Conservation (phyloP, 2,888 invertebrate species). For the Amorpha juglandis region DNA sequence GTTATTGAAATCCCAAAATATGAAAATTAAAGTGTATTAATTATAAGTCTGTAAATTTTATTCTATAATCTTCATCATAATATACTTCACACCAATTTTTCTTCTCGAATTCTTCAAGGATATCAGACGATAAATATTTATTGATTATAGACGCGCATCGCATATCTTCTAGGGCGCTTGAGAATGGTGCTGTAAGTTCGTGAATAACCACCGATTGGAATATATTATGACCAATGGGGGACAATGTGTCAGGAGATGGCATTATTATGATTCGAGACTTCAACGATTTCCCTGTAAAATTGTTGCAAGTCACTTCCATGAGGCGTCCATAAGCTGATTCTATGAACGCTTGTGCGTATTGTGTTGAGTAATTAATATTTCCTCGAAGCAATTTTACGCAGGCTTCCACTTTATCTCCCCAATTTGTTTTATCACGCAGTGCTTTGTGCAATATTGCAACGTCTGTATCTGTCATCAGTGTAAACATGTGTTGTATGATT, state of each 20-base stretch:
- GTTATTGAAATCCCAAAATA: neutral
- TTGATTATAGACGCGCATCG: slow-evolving; percentile 53
- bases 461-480: slow-evolving; percentile 42
- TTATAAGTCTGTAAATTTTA: neutral
- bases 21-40: neutral
- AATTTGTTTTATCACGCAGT: slow-evolving; percentile 35
- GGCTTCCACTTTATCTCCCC: slow-evolving; percentile 50
- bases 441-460: slow-evolving; percentile 36
- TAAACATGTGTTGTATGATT: slow-evolving; percentile 48
- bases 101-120: slow-evolving; percentile 41
- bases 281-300: slow-evolving; percentile 34
- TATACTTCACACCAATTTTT: slow-evolving; percentile 44
- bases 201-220: slow-evolving; percentile 42
- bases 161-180: slow-evolving; percentile 42
- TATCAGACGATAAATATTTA: slow-evolving; percentile 44
- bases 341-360: slow-evolving; percentile 50
- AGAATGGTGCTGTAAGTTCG: slow-evolving; percentile 44
- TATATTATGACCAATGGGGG: slow-evolving; percentile 11
- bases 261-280: slow-evolving; percentile 46
- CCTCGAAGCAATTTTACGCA: slow-evolving; percentile 45
- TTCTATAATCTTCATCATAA: neutral
- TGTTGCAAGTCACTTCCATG: slow-evolving; percentile 38
- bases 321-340: slow-evolving; percentile 49
- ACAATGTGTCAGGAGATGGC: slow-evolving; percentile 14
- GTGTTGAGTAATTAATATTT: slow-evolving; percentile 46